Evolutionary conservation across 2,888 invertebrate species (phyloP), one percentile per base, ranked within the genome.

Genomic region (Orchesella flavescens): DNA sequence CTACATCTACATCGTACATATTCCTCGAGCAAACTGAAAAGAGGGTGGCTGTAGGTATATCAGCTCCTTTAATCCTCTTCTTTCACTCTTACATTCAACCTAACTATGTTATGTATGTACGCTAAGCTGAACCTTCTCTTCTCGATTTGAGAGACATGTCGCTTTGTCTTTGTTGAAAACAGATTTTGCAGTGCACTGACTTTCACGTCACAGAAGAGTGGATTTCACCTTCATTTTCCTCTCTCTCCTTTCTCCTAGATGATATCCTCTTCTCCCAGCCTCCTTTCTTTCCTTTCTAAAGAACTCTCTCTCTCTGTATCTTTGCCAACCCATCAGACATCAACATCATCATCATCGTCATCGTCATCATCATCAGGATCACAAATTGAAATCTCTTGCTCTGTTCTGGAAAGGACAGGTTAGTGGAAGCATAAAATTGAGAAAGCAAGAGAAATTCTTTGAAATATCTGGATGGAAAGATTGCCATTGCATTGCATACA

Each of bases 381-480:
- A 55, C 68, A 76, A 76, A 76, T 76, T 76, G 76, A 76, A 76
- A 76, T 76, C 66, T 44, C 66, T 21, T 68, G 68, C 66, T 76
- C 59, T 66, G 57, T 68, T 78, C 78, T 78, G 78, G 78, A 78
- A 46, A 69, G 78, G 78, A 78, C 78, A 78, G 78, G 78, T 78
- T 78, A 78, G 78, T 61, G 53, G 49, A 78, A 71, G 78, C 71
- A 78, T 78, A 78, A 78, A 78, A 78, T 78, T 78, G 78, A 78
- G 61, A 61, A 65, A 23, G 21, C 19, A 57, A 68, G 17, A 63
- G 55, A 17, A 23, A 63, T 24, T 63, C 63, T 24, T 63, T 63
- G 63, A 63, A 24, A 63, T 34, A 34, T 34, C 34, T 34, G 34
- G 34, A 34, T 43, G 49, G 23, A 68, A 49, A 69, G 53, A 24